These are phyloP conservation scores for Nymphalis polychloros DNA, from an alignment of 2,888 invertebrate species.

Conservation along the genomic window DNA sequence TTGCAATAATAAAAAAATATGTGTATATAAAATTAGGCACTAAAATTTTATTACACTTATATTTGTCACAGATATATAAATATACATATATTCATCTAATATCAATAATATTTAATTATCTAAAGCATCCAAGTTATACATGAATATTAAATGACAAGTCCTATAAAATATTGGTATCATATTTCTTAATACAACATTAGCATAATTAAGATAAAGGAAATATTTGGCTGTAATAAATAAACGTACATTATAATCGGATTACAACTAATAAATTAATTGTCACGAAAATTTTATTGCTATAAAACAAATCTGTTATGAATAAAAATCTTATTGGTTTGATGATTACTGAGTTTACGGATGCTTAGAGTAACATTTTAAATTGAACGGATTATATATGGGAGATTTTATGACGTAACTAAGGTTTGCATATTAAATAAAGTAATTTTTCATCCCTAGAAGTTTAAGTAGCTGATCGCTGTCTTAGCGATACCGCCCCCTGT, in stretches of 20 bases:
- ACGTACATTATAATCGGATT: background rate
- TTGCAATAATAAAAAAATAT: no score
- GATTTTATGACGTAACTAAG: no score
- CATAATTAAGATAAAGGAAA: slow-evolving; percentile 16
- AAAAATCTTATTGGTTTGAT: no score
- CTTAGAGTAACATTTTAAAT: no score
- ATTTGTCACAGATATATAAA: background rate
- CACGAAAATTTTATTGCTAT: background rate
- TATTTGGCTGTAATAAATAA: slow-evolving; percentile 3
- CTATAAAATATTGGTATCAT: slow-evolving; percentile 12
- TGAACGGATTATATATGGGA: no score
- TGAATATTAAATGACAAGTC: slow-evolving; percentile 1
- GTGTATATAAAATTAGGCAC: no score
- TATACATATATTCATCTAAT: background rate
- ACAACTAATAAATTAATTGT: slow-evolving; percentile 4
- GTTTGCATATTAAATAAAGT: no score
- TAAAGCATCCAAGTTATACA: background rate
- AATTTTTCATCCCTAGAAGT: no score
- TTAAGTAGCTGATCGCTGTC: no score
- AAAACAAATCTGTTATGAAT: background rate
- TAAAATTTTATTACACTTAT: no score
- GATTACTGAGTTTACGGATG: no score
- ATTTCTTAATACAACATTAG: slow-evolving; percentile 16
- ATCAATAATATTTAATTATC: slow-evolving; percentile 10
- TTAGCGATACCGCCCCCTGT: no score